Base-by-base conservation (phyloP, 2,888 invertebrate genomes). In the Camponotus fellah region DNA sequence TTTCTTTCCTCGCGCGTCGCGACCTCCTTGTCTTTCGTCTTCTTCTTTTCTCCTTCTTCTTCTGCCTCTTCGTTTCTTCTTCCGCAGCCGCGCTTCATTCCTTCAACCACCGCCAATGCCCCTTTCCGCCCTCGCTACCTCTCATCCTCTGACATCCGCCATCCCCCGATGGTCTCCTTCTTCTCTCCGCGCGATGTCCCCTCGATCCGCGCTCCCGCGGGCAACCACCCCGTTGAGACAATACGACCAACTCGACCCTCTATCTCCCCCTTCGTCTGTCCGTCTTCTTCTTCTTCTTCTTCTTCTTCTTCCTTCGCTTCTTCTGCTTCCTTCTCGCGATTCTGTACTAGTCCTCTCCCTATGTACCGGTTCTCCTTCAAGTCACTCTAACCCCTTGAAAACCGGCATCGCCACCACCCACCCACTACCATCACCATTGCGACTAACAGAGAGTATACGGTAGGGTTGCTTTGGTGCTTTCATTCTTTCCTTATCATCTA, bases 141-240 rank as follows among this genome's bases (percentile, higher is more conserved):
- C 72, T 72, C 81, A 85, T 79, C 85, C 84, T 84, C 87, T 87
- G 89, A 87, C 72, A 60, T 77, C 75, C 64, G 37, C 71, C 84
- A 58, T 64, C 60, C 84, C 49, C 85, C 86, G 72, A 84, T 82
- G 53, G 40, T 58, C 66, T 74, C 76, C 82, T 72, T 84, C 90
- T 85, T 84, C 90, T 85, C 87, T 89, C 87, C 87, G 85, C 88
- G 85, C 86, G 89, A 88, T 88, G 91, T 89, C 89, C 88, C 88
- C 91, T 86, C 89, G 85, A 88, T 84, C 90, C 89, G 87, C 86
- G 88, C 91, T 87, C 87, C 91, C 89, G 87, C 90, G 91, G 89
- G 92, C 92, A 93, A 93, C 94, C 94, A 93, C 92, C 94, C 93
- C 88, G 90, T 91, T 93, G 93, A 93, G 93, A 94, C 94, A 93